Conservation (phyloP, 1,140 invertebrate species). For the Zaprionus ornatus region DNA sequence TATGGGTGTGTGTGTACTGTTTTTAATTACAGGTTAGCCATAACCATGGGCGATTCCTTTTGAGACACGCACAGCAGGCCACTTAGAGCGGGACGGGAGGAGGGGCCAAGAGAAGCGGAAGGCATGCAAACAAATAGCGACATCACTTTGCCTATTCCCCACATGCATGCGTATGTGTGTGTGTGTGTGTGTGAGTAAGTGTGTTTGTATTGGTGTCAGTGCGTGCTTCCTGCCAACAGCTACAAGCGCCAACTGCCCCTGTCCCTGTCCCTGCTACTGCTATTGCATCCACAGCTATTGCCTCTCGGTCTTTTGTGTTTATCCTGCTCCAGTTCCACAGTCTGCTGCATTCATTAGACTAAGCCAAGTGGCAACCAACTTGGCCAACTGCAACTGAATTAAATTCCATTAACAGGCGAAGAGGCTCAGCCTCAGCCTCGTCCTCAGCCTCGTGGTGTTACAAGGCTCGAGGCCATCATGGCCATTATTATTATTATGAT, state of each 20-base stretch:
- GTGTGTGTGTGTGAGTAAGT: slow-evolving; percentile 2
- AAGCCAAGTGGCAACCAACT: slow-evolving; percentile 64
- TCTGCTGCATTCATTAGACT: slow-evolving; percentile 78
- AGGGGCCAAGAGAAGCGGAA: not conserved
- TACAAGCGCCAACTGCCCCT: not conserved
- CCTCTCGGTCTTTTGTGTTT: slow-evolving; percentile 61
- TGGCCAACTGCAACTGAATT: slow-evolving; percentile 45
- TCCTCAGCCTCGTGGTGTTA: slow-evolving; percentile 51
- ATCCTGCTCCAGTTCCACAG: slow-evolving; percentile 73
- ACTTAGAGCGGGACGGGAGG: slow-evolving; percentile 7
- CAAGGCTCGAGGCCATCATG: slow-evolving; percentile 58
- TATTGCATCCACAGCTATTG: not conserved
- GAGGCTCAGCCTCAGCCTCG: not conserved
- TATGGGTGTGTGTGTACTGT: slow-evolving; percentile 33
- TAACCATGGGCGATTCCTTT: slow-evolving; percentile 67
- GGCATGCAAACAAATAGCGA: slow-evolving; percentile 44
- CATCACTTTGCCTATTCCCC: slow-evolving; percentile 47
- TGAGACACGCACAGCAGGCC: slow-evolving; percentile 29
- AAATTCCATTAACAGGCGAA: slow-evolving; percentile 72
- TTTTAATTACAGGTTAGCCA: slow-evolving; percentile 74
- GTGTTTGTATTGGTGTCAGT: slow-evolving; percentile 48
- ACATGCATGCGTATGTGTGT: slow-evolving; percentile 29
- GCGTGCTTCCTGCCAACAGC: slow-evolving; percentile 51
- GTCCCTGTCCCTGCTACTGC: not conserved
- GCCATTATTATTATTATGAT: slow-evolving; percentile 54